Evolutionary conservation across 1,140 invertebrate species (phyloP).

Genomic region (Heliconius hermathena): DNA sequence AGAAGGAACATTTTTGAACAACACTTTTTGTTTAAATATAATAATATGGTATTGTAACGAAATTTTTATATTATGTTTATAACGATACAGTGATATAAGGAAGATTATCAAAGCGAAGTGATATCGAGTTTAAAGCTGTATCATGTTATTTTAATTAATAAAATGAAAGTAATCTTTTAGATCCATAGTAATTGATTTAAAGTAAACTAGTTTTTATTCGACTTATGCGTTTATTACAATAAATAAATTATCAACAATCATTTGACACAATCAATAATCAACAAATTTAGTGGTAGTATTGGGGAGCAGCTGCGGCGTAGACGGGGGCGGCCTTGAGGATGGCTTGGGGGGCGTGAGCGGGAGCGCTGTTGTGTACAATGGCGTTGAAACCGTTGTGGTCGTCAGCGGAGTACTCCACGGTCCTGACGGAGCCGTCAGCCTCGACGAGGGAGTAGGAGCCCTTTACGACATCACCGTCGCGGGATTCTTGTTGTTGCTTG

Average conservation of each 20-base stretch:
- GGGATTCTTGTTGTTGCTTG: constrained; percentile 72
- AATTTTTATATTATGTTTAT: too few species aligned
- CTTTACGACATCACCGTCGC: constrained; percentile 81
- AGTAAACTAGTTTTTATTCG: background rate
- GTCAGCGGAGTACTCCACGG: constrained; percentile 57
- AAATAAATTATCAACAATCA: constrained; percentile 51
- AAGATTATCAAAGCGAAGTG: too few species aligned
- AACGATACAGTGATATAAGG: too few species aligned
- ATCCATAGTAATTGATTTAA: background rate
- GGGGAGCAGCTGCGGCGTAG: constrained; percentile 40
- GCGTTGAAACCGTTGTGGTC: constrained; percentile 44
- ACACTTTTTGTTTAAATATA: too few species aligned
- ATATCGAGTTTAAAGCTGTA: too few species aligned
- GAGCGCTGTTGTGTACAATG: constrained; percentile 77
- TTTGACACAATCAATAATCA: constrained; percentile 14
- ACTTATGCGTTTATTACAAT: constrained; percentile 41
- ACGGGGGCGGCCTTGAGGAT: constrained; percentile 52
- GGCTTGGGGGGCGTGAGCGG: constrained; percentile 52
- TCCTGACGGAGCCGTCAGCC: constrained; percentile 82
- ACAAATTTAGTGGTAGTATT: constrained; percentile 45
- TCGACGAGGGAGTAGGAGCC: constrained; percentile 82
- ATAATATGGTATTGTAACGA: too few species aligned
- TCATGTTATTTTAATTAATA: too few species aligned
- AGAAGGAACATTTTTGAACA: too few species aligned
- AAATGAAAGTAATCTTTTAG: background rate